Evolutionary conservation across 2,113 vertebrate genomes (phyloP), one percentile per base, ranked within the genome.

Genomic region (Cynoglossus semilaevis): DNA sequence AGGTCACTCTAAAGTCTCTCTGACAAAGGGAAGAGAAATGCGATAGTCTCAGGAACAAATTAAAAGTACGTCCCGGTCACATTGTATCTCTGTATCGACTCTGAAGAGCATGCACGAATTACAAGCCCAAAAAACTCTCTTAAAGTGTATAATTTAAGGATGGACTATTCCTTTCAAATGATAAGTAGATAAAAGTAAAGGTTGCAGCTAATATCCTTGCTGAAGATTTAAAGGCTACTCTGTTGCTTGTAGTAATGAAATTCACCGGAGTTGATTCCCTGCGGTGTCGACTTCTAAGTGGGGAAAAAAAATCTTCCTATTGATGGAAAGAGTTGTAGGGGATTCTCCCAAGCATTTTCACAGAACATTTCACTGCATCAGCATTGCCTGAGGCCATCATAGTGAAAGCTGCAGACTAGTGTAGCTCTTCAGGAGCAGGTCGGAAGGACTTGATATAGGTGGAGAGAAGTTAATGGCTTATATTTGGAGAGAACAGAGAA

Each of bases 301-400:
- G 49, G 29, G 50, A 6, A 17, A 42, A 72, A 62, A 56, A 65
- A 62, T 53, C 22, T 29, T 29, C 44, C 76, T 74, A 80, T 81
- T 79, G 85, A 82, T 78, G 47, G 59, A 63, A 34, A 65, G 64
- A 68, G 61, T 76, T 56, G 69, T 55, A n/a, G 44, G 61, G 62
- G 67, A 76, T 84, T 79, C 77, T 74, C 65, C 70, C 38, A 57
- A 68, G 71, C 70, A 60, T 78, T 85, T 89, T 87, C 82, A 89
- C 80, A 82, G 84, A 72, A 85, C 82, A 84, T 87, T 87, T 82
- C 79, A 74, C 69, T 29, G 46, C 72, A 84, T 89, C 83, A 88
- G 81, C 67, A 74, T 44, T 34, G 77, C 87, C 84, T 82, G 51
- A 9, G 76, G 86, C 67, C 77, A 83, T 76, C 77, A 71, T 63